These are phyloP conservation scores for Polyommatus icarus DNA, from an alignment of 2,888 invertebrate species.

Conservation along the genomic window DNA sequence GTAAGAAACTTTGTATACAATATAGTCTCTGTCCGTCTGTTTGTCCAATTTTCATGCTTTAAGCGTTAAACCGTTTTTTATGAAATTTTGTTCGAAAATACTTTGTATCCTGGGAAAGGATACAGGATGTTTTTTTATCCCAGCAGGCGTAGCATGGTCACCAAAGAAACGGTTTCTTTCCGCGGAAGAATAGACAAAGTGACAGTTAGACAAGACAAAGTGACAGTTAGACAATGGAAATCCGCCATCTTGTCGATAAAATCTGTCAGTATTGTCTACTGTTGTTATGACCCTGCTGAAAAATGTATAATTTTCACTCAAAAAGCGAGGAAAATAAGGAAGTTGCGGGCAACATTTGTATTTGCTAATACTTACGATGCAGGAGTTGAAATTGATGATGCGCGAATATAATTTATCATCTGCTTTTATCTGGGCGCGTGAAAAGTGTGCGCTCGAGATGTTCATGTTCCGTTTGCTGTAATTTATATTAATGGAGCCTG, in stretches of 20 bases:
- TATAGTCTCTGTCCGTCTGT: no score
- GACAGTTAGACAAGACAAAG: no score
- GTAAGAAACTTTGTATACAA: no score
- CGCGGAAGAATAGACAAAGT: no score
- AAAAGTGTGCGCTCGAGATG: conserved; percentile 17
- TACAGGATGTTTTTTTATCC: no score
- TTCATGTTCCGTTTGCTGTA: conserved; percentile 3
- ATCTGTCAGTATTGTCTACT: no score
- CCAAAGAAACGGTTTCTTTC: no score
- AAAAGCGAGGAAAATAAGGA: not conserved
- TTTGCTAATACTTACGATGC: conserved; percentile 1
- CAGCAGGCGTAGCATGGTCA: no score
- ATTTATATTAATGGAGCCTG: conserved; percentile 8
- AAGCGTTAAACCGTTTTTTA: not conserved
- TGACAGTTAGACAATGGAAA: no score
- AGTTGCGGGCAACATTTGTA: not conserved
- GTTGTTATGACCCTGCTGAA: no score
- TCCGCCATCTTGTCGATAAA: no score
- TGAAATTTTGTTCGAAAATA: not conserved
- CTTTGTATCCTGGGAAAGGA: not conserved
- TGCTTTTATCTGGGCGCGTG: conserved; percentile 21
- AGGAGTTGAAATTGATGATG: conserved; percentile 23
- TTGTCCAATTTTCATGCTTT: not conserved
- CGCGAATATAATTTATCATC: conserved; percentile 19
- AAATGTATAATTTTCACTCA: no score